Conservation (phyloP, 2,113 vertebrate genomes). For the Pithys albifrons region DNA sequence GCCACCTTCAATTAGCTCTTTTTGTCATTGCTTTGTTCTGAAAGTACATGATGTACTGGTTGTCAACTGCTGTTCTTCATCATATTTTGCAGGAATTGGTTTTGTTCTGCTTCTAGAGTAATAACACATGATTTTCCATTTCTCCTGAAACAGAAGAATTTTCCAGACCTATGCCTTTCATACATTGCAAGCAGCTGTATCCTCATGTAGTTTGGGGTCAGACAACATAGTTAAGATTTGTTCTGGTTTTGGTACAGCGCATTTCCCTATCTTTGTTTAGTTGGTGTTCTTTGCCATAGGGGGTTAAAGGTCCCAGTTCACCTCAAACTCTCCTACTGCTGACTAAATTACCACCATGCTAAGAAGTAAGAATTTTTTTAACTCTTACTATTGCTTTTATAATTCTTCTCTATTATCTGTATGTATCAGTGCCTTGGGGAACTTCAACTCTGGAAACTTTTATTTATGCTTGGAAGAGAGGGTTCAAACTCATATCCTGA, state of each 20-base stretch:
- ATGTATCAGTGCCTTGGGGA: neutral
- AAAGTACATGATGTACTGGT: neutral
- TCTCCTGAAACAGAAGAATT: neutral
- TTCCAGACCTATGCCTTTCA: neutral
- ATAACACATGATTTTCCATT: neutral
- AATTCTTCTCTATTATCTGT: neutral
- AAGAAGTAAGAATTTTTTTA: neutral
- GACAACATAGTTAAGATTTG: neutral
- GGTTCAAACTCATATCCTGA: neutral
- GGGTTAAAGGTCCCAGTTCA: neutral
- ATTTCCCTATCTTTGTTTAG: neutral
- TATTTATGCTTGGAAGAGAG: fast-evolving
- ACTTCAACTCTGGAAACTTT: neutral
- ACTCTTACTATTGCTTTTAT: neutral
- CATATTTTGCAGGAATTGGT: neutral
- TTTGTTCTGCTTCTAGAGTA: neutral
- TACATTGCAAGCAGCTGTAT: neutral
- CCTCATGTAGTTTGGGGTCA: neutral
- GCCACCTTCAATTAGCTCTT: neutral
- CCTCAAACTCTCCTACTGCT: neutral
- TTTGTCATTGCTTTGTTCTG: neutral
- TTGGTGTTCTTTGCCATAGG: neutral
- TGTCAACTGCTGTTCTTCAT: neutral
- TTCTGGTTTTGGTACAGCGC: neutral
- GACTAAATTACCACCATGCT: neutral